These are phyloP conservation scores for Morpho deidamia DNA, from an alignment of 2,888 invertebrate species.

Conservation along the genomic window DNA sequence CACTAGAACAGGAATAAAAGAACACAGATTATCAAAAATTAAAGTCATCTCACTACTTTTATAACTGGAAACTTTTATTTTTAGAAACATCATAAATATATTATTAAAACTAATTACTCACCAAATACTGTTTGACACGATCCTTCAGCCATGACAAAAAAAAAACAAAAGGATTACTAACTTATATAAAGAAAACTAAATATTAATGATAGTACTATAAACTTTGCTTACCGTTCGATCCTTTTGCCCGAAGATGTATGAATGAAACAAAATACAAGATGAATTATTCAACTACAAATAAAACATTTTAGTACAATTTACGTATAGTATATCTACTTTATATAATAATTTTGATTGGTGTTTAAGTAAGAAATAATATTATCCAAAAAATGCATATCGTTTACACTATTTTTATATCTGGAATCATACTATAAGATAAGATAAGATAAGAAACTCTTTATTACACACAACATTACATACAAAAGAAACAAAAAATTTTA, in stretches of 20 bases:
- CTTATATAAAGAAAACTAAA: conserved; percentile 7
- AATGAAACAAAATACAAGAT: conserved; percentile 30
- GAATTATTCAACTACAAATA: conserved; percentile 10
- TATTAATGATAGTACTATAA: conserved; percentile 15
- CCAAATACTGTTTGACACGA: conserved; percentile 57
- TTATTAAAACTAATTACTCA: conserved; percentile 36
- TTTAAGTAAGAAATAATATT: no score
- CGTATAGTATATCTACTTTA: neutral
- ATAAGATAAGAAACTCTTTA: no score
- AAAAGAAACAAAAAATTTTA: no score
- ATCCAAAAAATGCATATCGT: no score
- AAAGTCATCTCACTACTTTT: no score
- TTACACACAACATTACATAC: no score
- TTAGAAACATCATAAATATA: no score
- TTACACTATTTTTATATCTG: no score
- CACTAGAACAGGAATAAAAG: no score
- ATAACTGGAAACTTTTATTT: no score
- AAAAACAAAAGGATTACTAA: conserved; percentile 28
- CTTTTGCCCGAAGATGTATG: conserved; percentile 35
- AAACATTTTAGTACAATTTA: neutral
- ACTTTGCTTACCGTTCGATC: conserved; percentile 61
- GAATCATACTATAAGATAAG: no score
- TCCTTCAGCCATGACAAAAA: conserved; percentile 67
- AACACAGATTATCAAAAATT: no score
- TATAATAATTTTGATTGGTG: neutral